Conservation (phyloP, 2,888 invertebrate genomes). For the Malthinus seriepunctatus region DNA sequence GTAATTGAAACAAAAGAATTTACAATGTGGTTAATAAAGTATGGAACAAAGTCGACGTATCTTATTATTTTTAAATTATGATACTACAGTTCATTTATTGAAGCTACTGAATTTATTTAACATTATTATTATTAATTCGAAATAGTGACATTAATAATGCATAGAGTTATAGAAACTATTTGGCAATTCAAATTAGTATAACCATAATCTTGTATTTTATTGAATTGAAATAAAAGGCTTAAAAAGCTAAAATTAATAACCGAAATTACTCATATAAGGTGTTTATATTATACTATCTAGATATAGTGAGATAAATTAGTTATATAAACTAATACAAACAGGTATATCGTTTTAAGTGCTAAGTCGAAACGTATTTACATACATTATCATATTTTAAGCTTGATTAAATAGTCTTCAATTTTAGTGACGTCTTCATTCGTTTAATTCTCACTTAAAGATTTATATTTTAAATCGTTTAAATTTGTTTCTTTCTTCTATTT, state of each 20-base stretch:
- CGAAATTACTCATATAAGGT: constrained; percentile 24
- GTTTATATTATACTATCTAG: constrained; percentile 22
- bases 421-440: constrained; percentile 42
- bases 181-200: no score
- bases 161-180: no score
- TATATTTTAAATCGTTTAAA: constrained; percentile 32
- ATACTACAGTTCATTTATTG: no score
- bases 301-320: constrained; percentile 30
- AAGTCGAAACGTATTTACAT: constrained; percentile 46
- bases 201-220: no score
- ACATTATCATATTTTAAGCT: constrained; percentile 47
- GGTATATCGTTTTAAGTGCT: constrained; percentile 42
- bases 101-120: no score
- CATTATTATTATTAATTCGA: no score
- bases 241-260: constrained; percentile 23
- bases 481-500: constrained; percentile 32
- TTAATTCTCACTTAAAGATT: constrained; percentile 39
- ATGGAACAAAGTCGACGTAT: no score
- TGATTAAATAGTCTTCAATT: constrained; percentile 46
- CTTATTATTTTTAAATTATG: no score
- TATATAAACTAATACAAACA: constrained; percentile 33
- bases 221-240: no score
- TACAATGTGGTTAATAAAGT: no score
- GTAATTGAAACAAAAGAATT: no score
- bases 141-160: no score